Conservation (phyloP, 1,140 invertebrate genomes). For the Meteorus sp. region DNA sequence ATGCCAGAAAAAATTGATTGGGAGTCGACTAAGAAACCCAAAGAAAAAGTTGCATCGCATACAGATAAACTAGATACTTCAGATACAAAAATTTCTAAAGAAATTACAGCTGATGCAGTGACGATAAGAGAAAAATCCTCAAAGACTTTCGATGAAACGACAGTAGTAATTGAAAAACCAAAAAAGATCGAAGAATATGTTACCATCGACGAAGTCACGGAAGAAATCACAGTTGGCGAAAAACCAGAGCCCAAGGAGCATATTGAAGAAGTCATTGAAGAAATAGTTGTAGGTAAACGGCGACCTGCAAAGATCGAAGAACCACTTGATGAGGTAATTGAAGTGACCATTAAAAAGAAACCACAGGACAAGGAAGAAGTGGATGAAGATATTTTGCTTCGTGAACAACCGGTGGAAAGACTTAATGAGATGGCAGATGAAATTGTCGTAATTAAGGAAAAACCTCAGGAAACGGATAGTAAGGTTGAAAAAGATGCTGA, state of each 20-base stretch:
- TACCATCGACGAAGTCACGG: no score
- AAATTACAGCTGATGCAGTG: no score
- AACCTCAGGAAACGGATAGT: neutral
- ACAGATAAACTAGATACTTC: no score
- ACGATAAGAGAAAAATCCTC: no score
- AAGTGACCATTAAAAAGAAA: constrained; percentile 4
- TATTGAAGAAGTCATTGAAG: constrained; percentile 12
- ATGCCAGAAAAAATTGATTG: constrained; percentile 56
- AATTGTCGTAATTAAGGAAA: no score
- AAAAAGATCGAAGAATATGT: no score
- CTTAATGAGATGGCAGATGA: constrained; percentile 13
- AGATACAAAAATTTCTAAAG: no score
- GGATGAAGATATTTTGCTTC: constrained; percentile 31
- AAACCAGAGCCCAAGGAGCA: constrained; percentile 29
- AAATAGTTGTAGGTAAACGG: constrained; percentile 27
- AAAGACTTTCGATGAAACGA: no score
- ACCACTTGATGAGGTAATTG: constrained; percentile 3
- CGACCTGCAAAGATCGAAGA: constrained; percentile 37
- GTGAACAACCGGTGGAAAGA: constrained; percentile 43
- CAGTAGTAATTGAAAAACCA: no score
- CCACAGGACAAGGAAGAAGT: constrained; percentile 31
- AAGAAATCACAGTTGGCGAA: constrained; percentile 33
- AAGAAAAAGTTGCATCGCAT: constrained; percentile 40
- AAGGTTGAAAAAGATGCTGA: neutral
- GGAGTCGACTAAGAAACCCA: constrained; percentile 48